Evolutionary conservation across 2,797 vertebrate species (phyloP).

Genomic region (Gephyroberyx darwinii): DNA sequence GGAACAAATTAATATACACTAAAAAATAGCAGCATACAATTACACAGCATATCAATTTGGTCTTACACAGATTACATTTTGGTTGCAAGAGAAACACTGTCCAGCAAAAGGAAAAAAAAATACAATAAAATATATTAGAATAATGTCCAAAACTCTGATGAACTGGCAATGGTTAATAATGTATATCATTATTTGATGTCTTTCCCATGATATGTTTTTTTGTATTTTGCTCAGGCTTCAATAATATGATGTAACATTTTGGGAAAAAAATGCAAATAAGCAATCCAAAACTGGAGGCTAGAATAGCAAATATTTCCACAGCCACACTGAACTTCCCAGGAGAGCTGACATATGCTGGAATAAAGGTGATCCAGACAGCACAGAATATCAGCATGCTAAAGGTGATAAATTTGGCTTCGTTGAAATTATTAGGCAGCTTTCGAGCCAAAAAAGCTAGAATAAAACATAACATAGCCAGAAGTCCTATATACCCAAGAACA

Average conservation of each 20-base stretch:
- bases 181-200: conserved; percentile 32
- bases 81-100: not conserved
- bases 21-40: not conserved
- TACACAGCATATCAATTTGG: too few species aligned
- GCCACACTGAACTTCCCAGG: conserved; percentile 80
- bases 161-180: conserved; percentile 21
- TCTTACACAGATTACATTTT: not conserved
- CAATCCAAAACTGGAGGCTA: conserved; percentile 77
- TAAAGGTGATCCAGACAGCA: conserved; percentile 80
- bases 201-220: conserved; percentile 78
- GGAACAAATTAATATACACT: not conserved
- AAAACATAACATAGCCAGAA: conserved; percentile 75
- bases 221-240: conserved; percentile 76
- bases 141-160: not conserved
- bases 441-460: conserved; percentile 76
- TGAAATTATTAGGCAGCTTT: conserved; percentile 80
- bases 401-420: conserved; percentile 79
- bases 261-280: conserved; percentile 79
- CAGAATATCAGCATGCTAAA: conserved; percentile 83
- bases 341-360: conserved; percentile 81
- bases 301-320: conserved; percentile 82
- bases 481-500: conserved; percentile 77
- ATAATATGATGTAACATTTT: conserved; percentile 79
- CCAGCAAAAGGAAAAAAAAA: not conserved
- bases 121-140: not conserved